A percentile compares a stretch with the other conserved stretches of the same genome.
Evolutionary conservation across 2,113 vertebrate genomes (phyloP).

Genomic region (Pipa parva): DNA sequence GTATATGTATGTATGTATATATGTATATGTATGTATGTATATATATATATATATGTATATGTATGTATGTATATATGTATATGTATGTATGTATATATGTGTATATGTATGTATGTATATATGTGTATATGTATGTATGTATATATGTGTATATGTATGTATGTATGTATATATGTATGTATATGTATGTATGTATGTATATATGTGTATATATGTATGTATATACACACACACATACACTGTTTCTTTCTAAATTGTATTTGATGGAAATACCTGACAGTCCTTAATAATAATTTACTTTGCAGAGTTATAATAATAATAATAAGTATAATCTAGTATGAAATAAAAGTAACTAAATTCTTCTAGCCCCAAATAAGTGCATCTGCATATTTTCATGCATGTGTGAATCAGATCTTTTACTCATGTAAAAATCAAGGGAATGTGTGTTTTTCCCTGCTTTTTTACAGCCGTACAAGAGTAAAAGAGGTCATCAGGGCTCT

Average conservation of each 20-base stretch:
- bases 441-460: too few relatives aligned
- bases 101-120: slow-evolving; percentile 3
- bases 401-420: too few relatives aligned
- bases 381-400: too few relatives aligned
- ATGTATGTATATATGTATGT: background rate
- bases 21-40: background rate
- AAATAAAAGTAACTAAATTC: too few relatives aligned
- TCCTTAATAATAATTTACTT: too few relatives aligned
- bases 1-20: background rate
- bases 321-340: too few relatives aligned
- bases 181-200: background rate
- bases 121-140: background rate
- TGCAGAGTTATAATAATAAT: too few relatives aligned
- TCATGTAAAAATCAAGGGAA: too few relatives aligned
- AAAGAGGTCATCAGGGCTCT: too few relatives aligned
- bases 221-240: slow-evolving; percentile 2
- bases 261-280: too few relatives aligned
- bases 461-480: too few relatives aligned
- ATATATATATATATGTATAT: background rate
- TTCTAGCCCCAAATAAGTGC: too few relatives aligned
- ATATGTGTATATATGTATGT: background rate
- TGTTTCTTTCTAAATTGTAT: background rate
- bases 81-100: background rate
- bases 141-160: background rate
- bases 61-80: slow-evolving; percentile 3